Percentiles rank a stretch among this genome's conserved stretches.
Conservation (phyloP, 1,140 invertebrate genomes). For the Magallana angulata region DNA sequence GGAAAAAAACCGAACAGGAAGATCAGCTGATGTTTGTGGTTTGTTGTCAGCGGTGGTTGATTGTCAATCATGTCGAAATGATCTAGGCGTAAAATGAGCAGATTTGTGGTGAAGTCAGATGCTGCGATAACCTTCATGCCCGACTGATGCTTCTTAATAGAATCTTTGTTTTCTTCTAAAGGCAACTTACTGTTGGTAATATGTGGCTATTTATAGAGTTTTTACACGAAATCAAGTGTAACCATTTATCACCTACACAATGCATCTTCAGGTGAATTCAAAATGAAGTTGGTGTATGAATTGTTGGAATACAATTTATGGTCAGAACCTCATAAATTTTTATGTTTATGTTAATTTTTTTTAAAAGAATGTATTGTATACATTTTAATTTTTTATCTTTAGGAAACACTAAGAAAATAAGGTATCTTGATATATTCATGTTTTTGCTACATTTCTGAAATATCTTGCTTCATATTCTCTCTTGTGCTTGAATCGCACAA, state of each 20-base stretch:
- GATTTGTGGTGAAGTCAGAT: neutral
- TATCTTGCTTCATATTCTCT: too few species aligned
- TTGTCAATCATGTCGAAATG: neutral
- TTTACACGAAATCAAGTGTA: too few species aligned
- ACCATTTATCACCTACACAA: too few species aligned
- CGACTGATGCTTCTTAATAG: neutral
- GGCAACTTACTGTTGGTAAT: too few species aligned
- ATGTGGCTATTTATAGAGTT: too few species aligned
- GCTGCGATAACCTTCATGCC: slow-evolving; percentile 10
- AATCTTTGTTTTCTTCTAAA: too few species aligned
- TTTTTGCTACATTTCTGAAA: too few species aligned
- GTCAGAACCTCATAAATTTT: slow-evolving; percentile 4
- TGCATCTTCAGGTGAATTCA: neutral
- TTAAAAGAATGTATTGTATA: neutral
- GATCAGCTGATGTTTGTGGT: slow-evolving; percentile 40
- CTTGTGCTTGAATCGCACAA: too few species aligned
- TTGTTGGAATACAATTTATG: neutral
- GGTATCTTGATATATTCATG: too few species aligned
- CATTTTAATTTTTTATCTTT: too few species aligned
- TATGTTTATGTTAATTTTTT: neutral
- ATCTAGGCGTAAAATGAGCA: neutral
- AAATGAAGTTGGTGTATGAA: slow-evolving; percentile 2
- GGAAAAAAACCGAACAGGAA: neutral
- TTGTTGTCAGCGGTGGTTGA: slow-evolving; percentile 31
- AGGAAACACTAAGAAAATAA: too few species aligned